These are phyloP conservation scores for Perca flavescens DNA, from an alignment of 2,113 vertebrate genomes.

Conservation along the genomic window DNA sequence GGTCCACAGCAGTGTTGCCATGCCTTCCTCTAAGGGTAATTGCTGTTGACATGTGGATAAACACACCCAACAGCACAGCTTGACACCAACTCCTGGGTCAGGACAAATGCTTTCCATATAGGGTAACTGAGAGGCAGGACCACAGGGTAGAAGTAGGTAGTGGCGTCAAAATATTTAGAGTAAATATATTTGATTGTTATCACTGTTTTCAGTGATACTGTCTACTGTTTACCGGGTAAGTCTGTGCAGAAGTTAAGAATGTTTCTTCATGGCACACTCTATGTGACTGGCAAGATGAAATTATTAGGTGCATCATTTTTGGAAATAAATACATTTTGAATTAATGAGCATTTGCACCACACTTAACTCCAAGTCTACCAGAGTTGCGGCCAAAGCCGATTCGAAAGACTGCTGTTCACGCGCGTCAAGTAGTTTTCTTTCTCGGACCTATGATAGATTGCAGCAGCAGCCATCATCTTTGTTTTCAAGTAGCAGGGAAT, in stretches of 20 bases:
- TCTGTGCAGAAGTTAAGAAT: background rate
- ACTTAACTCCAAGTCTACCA: too few relatives aligned
- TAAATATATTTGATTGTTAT: constrained; percentile 32
- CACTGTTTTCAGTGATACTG: constrained; percentile 3
- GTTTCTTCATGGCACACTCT: background rate
- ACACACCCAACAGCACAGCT: constrained; percentile 24
- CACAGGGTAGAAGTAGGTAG: constrained; percentile 19
- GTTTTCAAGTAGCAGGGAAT: too few relatives aligned
- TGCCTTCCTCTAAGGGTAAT: constrained; percentile 20
- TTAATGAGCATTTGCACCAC: background rate
- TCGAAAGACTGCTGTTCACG: too few relatives aligned
- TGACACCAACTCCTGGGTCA: constrained; percentile 26
- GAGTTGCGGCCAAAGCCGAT: too few relatives aligned
- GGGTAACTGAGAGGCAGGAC: constrained; percentile 28
- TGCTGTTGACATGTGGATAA: constrained; percentile 41
- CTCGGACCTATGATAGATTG: too few relatives aligned
- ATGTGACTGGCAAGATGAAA: background rate
- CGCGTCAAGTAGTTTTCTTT: too few relatives aligned
- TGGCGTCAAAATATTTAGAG: constrained; percentile 52
- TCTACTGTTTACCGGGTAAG: background rate
- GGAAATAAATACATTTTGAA: background rate
- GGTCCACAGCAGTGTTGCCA: background rate
- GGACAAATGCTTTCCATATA: constrained; percentile 45
- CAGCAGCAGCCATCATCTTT: too few relatives aligned
- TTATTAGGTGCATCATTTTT: background rate